Evolutionary conservation across 2,888 invertebrate species (phyloP), one percentile per base, ranked within the genome.

Genomic region (Cheilosia variabilis): DNA sequence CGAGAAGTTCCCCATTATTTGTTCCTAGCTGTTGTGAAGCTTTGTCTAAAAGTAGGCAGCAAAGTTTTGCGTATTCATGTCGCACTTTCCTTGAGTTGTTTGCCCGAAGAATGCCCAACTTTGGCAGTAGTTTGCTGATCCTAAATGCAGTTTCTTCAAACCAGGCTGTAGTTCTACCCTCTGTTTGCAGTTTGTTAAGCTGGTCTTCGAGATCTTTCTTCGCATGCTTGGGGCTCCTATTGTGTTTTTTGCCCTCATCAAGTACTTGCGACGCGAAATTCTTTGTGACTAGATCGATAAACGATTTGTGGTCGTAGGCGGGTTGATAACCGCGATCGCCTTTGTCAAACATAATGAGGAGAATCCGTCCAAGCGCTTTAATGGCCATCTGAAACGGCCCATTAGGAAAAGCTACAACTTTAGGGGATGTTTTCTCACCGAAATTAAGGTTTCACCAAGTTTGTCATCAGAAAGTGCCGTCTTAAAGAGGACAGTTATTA

Each of bases 21-120:
- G 93, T 91, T 22, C 93, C 93, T 92, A 96, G 94, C 82, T 95
- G 95, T 78, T 95, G 95, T 76, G 83, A 92, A 88, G 96, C 96
- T 87, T 94, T 94, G 13, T 93, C 91, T 0, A 95, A 90, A 45
- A 96, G 89, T 63, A 94, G 90, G 50, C 92, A 91, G 88, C 95
- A 94, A 89, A 94, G 93, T n/a, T 93, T 90, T 0, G 94, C 94
- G 60, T 96, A 93, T 90, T 95, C 95, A 65, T 91, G 91, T 62
- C 96, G 93, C 76, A 97, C 95, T 90, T 91, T 93, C 62, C 91
- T 91, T 87, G 96, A 94, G 1, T 94, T 93, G 90, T 96, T 95
- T 2, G 93, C 93, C 1, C 94, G 93, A 34, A 96, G 90, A 43
- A 92, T 91, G 4, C 93, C 90, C 15, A 96, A 91, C 66, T 94